phyloP scores from a whole-genome alignment of 2,113 vertebrate genomes.

The Melozone crissalis region DNA sequence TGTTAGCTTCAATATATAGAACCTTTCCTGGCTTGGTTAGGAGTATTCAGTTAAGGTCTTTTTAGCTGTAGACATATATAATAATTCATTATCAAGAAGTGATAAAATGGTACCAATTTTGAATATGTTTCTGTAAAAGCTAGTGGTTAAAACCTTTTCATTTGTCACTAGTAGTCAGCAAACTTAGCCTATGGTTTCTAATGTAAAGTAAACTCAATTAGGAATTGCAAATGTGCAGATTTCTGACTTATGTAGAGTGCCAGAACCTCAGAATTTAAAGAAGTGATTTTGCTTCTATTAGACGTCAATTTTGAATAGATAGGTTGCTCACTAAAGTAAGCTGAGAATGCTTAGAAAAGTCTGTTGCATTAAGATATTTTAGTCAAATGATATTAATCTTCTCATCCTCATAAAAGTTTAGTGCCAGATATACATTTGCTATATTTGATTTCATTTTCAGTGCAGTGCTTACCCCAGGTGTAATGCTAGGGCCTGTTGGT shows the following conservation, averaged over 20 bases:
- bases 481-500: not conserved
- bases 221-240: not conserved
- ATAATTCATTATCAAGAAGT: not conserved
- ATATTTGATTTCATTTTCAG: not conserved
- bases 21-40: slow-evolving; percentile 30
- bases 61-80: not conserved
- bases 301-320: not conserved
- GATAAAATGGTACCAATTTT: not conserved
- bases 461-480: not conserved
- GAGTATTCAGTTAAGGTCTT: not conserved
- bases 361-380: not conserved
- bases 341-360: not conserved
- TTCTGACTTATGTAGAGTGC: not conserved
- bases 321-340: not conserved
- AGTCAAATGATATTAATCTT: not conserved
- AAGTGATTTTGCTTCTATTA: not conserved
- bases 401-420: not conserved
- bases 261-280: not conserved
- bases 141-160: not conserved
- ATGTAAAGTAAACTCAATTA: not conserved
- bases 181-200: not conserved
- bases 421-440: not conserved
- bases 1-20: slow-evolving; percentile 67
- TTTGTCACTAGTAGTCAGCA: not conserved
- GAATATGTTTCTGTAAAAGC: not conserved